Evolutionary conservation across 2,888 invertebrate genomes (phyloP), one percentile per base, ranked within the genome.

Genomic region (Apodemia zela): DNA sequence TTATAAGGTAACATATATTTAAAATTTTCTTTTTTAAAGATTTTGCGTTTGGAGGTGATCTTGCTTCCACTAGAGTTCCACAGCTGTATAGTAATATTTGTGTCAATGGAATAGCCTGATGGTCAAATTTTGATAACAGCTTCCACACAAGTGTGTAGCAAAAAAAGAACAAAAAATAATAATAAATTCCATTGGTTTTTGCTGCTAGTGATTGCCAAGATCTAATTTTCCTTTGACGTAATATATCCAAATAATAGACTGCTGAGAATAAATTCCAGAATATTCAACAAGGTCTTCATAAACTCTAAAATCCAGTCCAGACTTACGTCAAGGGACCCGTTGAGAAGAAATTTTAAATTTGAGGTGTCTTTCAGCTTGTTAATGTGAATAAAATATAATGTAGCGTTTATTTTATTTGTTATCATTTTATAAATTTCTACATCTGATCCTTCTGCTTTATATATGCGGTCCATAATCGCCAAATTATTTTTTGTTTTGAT

Each of bases 301-400:
- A 3, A 82, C 67, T 64, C 82, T 77, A 42, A 84, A 86, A 0
- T 0, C 89, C 89, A 0, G n/a, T n/a, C 90, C 89, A 8, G 83
- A 61, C 81, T 80, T 0, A 73, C 70, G 49, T 90, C 87, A 2
- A 89, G 68, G 38, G 77, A 84, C 3, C 82, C 84, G 66, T 89
- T 86, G 2, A 72, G 8, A 2, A 90, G 6, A 17, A 76, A 77
- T 1, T 73, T 57, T 33, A 87, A 11, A 67, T 77, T 72, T 0
- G 78, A 74, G 63, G 76, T 79, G 67, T 78, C 77, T 71, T 79
- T 76, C 7, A 67, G 67, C 62, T 71, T 77, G n/a, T 66, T 59
- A 61, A 84, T 75, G 60, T 79, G 83, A 67, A 76, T 71, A 35
- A 82, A 66, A 0, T 79, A 73, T 15, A 84, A 65, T 1, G 78